Base-by-base conservation (phyloP, 2,797 vertebrate species). In the Danio kyathit region DNA sequence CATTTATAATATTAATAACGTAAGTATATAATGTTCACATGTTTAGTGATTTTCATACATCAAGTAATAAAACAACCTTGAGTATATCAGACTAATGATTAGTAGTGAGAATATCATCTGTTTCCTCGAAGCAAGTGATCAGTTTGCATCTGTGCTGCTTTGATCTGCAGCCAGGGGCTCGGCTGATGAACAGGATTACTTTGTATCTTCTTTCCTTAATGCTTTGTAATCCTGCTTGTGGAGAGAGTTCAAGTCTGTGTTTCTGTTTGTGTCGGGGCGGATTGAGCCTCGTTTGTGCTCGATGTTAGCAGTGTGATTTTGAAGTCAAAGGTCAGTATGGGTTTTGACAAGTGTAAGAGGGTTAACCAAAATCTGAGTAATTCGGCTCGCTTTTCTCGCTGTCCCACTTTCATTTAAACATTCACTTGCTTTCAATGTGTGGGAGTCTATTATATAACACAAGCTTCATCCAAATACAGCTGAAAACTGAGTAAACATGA, bases 181-280 rank as follows among this genome's bases (percentile, higher is more conserved):
- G 87, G 87, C 85, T 83, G 87, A 74, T 79, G 86, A 75, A 78
- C 70, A 70, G 92, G 92, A 94, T 93, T 92, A 95, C 91, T 64
- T 65, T 86, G 90, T 89, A 91, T 92, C 91, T 93, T 91, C 87
- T 94, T 91, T 90, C 90, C 81, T 90, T 95, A 93, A 90, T 92
- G 91, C 89, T 90, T 92, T 38, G 66, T 92, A 94, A 96, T 94
- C 90, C 91, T 85, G 79, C 80, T 38, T 13, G 41, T 87, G 85
- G 89, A 86, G 44, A 17, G 56, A 21, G 67, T 61, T 52, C 54
- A 16, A 69, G 74, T 77, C 44, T 43, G 48, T 52, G 46, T n/a
- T 73, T 77, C 40, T 60, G 46, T 61, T 69, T 60, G 71, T 74
- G 41, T 49, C 19, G 46, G 14, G 70, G 51, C 44, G 43, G 65